Evolutionary conservation across 2,888 invertebrate genomes (phyloP), one percentile per base, ranked within the genome.

Genomic region (Temnothorax rugatulus): DNA sequence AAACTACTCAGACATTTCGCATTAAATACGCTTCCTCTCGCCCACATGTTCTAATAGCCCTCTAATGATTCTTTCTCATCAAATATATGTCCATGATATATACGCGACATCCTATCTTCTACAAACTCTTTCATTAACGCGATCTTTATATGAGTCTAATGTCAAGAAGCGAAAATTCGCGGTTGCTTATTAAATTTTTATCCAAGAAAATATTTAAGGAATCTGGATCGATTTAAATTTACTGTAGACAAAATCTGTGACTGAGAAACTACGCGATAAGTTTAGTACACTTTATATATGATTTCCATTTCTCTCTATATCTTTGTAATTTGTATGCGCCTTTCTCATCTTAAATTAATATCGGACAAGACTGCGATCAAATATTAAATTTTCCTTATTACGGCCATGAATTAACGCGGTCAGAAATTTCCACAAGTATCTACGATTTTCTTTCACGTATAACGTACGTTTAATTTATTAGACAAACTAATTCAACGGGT

Each of bases 361-460:
- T 74, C 41, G 13, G 74, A 74, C 44, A 13, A 34, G 13, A 7
- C 11, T 41, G 57, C n/a, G 13, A 44, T 7, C 7, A 59, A 25
- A 41, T 73, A 73, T 59, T 74, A 59, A 41, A 73, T 18, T 52
- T 34, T 52, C 8, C 44, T 44, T 8, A 21, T 44, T 21, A 13
- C 41, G 5, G 21, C 25, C 3, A 25, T 25, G 15, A 25, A 21
- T 44, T 15, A 44, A 41, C 25, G 25, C 4, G 29, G 29, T 18
- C 47, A 25, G 44, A 25, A 21, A 66, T 47, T 4, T 66, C 4
- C 15, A 47, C 21, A 21, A 25, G 15, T 44, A 21, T 25, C 25
- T 61, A 18, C 18, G 18, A 59, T 21, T 25, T 57, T 29, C 59
- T 21, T 41, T n/a, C 5, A n/a, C 11, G 1, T 54, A 21, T 54